Conservation (phyloP, 2,797 vertebrate genomes). For the Catostomus latipinnis region DNA sequence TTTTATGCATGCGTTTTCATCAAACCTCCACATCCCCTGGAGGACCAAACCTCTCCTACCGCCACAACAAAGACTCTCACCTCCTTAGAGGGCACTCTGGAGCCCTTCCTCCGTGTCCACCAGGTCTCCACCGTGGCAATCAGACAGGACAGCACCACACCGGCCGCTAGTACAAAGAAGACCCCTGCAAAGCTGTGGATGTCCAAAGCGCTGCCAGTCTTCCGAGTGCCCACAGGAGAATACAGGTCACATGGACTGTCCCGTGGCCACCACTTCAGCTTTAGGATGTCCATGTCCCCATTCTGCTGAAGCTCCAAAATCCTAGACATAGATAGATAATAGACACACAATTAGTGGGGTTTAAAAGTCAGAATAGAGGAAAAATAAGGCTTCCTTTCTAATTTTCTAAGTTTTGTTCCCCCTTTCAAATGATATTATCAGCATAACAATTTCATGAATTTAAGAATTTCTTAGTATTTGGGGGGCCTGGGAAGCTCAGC, state of each 20-base stretch:
- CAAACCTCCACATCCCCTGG: not conserved
- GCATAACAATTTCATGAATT: too few species aligned
- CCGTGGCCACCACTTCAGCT: constrained; percentile 98
- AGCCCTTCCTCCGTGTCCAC: constrained; percentile 98
- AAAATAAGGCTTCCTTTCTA: too few species aligned
- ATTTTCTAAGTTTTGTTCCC: too few species aligned
- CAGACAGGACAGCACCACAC: constrained; percentile 95
- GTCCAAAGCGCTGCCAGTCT: constrained; percentile 91
- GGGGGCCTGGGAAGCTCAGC: too few species aligned
- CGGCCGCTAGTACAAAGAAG: constrained; percentile 96
- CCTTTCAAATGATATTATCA: too few species aligned
- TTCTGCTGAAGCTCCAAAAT: constrained; percentile 98
- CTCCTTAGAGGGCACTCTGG: constrained; percentile 97
- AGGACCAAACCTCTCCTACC: not conserved
- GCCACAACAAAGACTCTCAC: constrained; percentile 73
- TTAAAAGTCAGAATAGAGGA: too few species aligned
- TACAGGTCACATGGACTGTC: constrained; percentile 95
- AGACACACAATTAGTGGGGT: not conserved
- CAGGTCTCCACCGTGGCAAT: constrained; percentile 99
- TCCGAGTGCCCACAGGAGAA: constrained; percentile 88
- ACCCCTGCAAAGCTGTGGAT: constrained; percentile 98
- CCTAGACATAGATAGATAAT: constrained; percentile 69
- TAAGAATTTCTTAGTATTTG: too few species aligned
- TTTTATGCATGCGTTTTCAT: too few species aligned
- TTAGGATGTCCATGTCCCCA: constrained; percentile 95